Base-by-base conservation (phyloP, 92 coral and sea anemone genomes). In the Ricordea florida region DNA sequence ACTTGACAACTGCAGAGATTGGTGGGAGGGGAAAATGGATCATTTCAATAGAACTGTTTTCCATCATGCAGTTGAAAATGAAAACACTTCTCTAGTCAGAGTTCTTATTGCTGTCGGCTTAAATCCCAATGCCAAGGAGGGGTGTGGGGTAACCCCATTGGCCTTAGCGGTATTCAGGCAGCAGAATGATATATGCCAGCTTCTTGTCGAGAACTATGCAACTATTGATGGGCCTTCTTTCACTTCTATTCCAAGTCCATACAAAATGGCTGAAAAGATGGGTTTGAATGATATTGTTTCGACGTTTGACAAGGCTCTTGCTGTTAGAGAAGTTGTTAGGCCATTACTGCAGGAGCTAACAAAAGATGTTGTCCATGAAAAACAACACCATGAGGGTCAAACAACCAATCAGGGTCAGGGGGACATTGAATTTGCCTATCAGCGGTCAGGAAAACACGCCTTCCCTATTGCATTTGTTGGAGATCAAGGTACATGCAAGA, bases 401-500 rank as follows among this genome's bases (percentile, higher is more conserved):
- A 49, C 4, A 10, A 30, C 31, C 7, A 41, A 6, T n/a, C 27
- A 3, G 10, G 72, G 14, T 16, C 7, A 24, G 28, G 52, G 29
- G 20, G 21, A 42, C 1, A n/a, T n/a, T 27, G 40, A 44, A 5
- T 55, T 71, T 22, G 27, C 16, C 2, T 71, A 34, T 55, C 31
- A 71, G n/a, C 16, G 78, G 10, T 45, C 78, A 34, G 35, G 40
- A 15, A 22, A 22, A 9, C n/a, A 2, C 20, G 80, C 57, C 6
- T 73, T 73, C 36, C 69, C 69, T 42, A 73, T 51, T 37, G 41
- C 69, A 6, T 11, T 73, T 0, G 80, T 73, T 18, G 83, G 89
- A 45, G 83, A 83, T 44, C 55, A 55, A 3, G 89, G 83, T 0
- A 83, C 89, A 7, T 41, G 53, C 27, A 85, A 85, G 66, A 41